A percentile compares a stretch with the other conserved stretches of the same genome.
These are phyloP conservation scores for Rhagium mordax DNA, from an alignment of 2,888 invertebrate genomes.

Conservation along the genomic window DNA sequence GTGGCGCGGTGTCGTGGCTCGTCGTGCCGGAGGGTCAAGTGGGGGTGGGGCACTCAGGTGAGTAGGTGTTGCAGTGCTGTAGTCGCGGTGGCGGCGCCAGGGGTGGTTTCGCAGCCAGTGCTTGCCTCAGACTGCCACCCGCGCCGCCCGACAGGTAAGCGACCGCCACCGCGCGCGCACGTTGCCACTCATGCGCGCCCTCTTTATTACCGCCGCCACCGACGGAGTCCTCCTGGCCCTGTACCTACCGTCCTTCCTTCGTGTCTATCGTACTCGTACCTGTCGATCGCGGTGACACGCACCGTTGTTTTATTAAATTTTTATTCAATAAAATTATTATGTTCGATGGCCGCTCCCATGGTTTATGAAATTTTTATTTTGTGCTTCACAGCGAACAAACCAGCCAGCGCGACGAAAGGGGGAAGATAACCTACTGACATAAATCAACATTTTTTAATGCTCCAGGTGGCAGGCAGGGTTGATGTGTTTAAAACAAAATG, in stretches of 20 bases:
- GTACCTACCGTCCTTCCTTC: slow-evolving; percentile 25
- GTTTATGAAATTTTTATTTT: slow-evolving; percentile 13
- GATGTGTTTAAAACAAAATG: too few species aligned
- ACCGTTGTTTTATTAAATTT: slow-evolving; percentile 14
- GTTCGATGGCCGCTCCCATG: slow-evolving; percentile 2
- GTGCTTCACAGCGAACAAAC: too few species aligned
- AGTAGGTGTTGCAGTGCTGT: slow-evolving; percentile 71
- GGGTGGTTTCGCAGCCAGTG: slow-evolving; percentile 74
- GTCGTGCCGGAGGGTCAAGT: slow-evolving; percentile 64
- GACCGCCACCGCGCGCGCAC: slow-evolving; percentile 40
- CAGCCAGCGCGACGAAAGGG: too few species aligned
- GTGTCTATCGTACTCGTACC: slow-evolving; percentile 27
- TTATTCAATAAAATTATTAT: neutral
- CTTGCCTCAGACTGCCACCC: slow-evolving; percentile 66
- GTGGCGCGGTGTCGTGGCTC: slow-evolving; percentile 58
- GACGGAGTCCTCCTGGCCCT: neutral
- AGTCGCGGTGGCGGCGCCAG: slow-evolving; percentile 73
- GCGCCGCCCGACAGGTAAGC: slow-evolving; percentile 68
- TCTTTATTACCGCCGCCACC: slow-evolving; percentile 46
- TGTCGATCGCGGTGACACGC: slow-evolving; percentile 35
- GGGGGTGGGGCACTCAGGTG: slow-evolving; percentile 77
- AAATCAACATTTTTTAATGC: too few species aligned
- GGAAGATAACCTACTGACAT: too few species aligned
- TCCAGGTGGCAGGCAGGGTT: too few species aligned
- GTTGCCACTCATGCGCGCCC: slow-evolving; percentile 27